Conservation (phyloP, 1,140 invertebrate genomes). For the Arctopsyche grandis region DNA sequence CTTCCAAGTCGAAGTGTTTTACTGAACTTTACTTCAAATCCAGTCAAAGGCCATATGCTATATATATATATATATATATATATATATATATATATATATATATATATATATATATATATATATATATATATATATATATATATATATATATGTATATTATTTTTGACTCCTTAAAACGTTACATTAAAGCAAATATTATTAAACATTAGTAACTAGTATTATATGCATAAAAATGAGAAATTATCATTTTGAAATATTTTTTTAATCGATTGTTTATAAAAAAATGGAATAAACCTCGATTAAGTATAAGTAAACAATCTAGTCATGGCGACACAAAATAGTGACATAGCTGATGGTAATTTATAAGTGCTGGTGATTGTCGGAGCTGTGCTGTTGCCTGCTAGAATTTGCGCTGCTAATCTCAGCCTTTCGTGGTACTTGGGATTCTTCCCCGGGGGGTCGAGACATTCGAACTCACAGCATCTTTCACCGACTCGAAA, state of each 20-base stretch:
- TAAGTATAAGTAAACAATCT: conserved; percentile 29
- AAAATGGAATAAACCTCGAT: neutral
- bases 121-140: too few species aligned
- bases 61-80: neutral
- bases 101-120: neutral
- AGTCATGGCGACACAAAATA: conserved; percentile 39
- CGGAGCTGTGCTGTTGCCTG: conserved; percentile 67
- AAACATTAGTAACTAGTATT: too few species aligned
- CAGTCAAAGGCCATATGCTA: neutral
- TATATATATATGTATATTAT: too few species aligned
- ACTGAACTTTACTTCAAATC: neutral
- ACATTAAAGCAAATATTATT: too few species aligned
- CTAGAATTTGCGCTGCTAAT: conserved; percentile 67
- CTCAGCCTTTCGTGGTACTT: conserved; percentile 69
- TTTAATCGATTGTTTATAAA: too few species aligned
- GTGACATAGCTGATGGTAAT: conserved; percentile 59
- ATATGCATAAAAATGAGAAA: too few species aligned
- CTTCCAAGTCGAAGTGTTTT: neutral
- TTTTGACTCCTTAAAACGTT: too few species aligned
- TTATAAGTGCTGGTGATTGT: conserved; percentile 56
- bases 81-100: too few species aligned
- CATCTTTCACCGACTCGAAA: conserved; percentile 79
- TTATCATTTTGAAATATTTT: too few species aligned
- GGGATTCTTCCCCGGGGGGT: conserved; percentile 72
- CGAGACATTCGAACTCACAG: conserved; percentile 81